Percentiles rank a stretch among this genome's conserved stretches.
Conservation (phyloP, 2,888 invertebrate genomes). For the Noctua janthe region DNA sequence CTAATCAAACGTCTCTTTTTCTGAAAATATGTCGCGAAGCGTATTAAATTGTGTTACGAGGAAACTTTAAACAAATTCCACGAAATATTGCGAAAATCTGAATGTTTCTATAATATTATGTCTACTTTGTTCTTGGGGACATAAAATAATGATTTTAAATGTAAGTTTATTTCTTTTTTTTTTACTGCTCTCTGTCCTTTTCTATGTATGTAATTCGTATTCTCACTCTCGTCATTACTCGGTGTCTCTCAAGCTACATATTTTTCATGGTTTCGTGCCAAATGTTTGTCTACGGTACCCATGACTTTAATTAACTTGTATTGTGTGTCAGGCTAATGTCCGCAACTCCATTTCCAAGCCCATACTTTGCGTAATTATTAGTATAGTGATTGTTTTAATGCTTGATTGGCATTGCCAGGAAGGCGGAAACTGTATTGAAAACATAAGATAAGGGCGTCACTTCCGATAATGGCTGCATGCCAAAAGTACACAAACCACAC, state of each 20-base stretch:
- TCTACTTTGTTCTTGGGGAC: background rate
- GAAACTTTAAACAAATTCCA: background rate
- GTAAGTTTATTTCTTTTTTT: conserved; percentile 31
- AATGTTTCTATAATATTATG: conserved; percentile 16
- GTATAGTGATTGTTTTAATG: background rate
- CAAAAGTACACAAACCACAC: background rate
- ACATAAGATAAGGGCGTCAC: background rate
- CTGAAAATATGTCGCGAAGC: background rate
- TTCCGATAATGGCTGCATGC: background rate
- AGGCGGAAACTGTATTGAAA: background rate
- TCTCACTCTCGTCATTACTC: background rate
- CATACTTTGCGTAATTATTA: background rate
- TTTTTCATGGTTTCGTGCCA: background rate
- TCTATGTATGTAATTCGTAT: too few relatives aligned
- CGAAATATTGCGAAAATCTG: background rate
- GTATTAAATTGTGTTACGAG: background rate
- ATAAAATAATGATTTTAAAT: conserved; percentile 40
- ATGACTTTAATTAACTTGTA: background rate
- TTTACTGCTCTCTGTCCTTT: background rate
- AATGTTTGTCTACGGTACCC: background rate
- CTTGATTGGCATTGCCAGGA: background rate
- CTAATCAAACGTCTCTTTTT: background rate
- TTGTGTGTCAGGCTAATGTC: background rate
- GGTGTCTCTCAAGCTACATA: background rate
- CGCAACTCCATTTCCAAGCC: background rate